A percentile compares a stretch with the other conserved stretches of the same genome.
phyloP scores from a whole-genome alignment of 2,797 vertebrate genomes.

The Netta rufina region DNA sequence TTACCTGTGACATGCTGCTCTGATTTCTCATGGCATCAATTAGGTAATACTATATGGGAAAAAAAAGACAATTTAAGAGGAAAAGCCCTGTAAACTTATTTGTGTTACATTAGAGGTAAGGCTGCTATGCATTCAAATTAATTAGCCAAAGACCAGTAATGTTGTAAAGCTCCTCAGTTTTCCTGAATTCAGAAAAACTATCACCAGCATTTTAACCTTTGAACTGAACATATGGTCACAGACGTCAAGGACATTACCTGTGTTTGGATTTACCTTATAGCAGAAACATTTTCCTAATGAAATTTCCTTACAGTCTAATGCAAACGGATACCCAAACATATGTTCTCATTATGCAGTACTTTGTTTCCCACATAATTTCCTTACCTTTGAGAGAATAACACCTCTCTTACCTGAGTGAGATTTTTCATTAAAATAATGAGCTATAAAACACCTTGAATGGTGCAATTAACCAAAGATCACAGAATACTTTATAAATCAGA shows the following conservation, averaged over 20 bases:
- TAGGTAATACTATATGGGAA: not conserved
- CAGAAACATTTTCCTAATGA: not conserved
- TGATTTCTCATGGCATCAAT: not conserved
- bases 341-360: not conserved
- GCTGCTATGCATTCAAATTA: not conserved
- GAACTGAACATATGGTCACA: not conserved
- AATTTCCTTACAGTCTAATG: not conserved
- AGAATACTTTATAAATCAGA: constrained; percentile 7
- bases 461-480: constrained; percentile 28
- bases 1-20: not conserved
- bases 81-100: not conserved
- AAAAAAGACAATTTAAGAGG: not conserved
- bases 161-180: not conserved
- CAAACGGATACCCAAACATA: not conserved
- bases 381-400: not conserved
- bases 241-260: not conserved
- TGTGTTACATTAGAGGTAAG: not conserved
- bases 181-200: not conserved
- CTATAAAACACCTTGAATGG: not conserved
- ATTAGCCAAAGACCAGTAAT: not conserved
- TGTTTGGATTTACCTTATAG: not conserved
- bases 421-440: constrained; percentile 47
- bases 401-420: not conserved
- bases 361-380: not conserved
- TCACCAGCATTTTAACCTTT: not conserved